A percentile compares a stretch with the other conserved stretches of the same genome.
These are phyloP conservation scores for Mythimna ferrago DNA, from an alignment of 2,888 invertebrate species.

Conservation along the genomic window DNA sequence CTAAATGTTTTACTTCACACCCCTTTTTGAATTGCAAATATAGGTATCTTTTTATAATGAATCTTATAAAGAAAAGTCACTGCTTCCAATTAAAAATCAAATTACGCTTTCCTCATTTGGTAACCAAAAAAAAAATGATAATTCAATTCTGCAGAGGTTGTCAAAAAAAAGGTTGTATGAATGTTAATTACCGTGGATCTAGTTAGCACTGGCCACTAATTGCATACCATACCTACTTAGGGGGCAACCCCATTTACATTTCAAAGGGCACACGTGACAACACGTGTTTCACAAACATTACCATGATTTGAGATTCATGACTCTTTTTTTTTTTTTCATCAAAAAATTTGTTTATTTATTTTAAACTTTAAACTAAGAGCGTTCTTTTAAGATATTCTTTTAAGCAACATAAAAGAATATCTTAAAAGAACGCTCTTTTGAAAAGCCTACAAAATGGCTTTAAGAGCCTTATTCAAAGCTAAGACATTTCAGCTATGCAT, in stretches of 20 bases:
- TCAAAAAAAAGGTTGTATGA: conserved; percentile 46
- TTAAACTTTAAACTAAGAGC: no score
- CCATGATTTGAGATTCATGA: conserved; percentile 51
- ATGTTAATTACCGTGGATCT: conserved; percentile 53
- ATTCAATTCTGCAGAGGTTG: conserved; percentile 42
- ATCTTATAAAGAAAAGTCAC: background rate
- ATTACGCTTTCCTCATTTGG: conserved; percentile 24
- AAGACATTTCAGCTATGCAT: background rate
- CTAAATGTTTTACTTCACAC: no score
- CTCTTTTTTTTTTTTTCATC: conserved; percentile 22
- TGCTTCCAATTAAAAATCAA: conserved; percentile 37
- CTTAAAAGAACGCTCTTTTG: background rate
- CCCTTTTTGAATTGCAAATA: background rate
- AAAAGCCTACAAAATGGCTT: background rate
- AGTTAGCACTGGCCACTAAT: conserved; percentile 58
- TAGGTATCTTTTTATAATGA: background rate
- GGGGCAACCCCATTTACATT: conserved; percentile 56
- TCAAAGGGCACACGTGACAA: conserved; percentile 53
- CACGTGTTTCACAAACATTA: conserved; percentile 43
- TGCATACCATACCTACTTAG: conserved; percentile 48
- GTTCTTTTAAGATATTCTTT: no score
- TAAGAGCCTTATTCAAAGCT: background rate
- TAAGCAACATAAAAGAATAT: background rate
- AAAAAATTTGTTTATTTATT: background rate
- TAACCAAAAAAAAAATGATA: conserved; percentile 19